Evolutionary conservation across 2,888 invertebrate species (phyloP).

Genomic region (Sepiola atlantica): DNA sequence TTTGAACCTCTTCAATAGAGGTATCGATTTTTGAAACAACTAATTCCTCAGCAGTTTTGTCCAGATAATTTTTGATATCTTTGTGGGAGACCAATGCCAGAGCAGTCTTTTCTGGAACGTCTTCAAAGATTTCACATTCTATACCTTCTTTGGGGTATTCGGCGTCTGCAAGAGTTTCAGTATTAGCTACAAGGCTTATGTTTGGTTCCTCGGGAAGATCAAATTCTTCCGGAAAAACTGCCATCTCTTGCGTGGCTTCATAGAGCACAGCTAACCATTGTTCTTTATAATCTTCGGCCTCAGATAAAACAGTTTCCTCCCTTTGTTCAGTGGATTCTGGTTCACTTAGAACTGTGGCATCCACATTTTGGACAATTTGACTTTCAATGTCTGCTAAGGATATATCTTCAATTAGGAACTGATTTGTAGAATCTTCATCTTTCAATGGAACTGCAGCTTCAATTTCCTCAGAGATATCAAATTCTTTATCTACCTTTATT

Average conservation of each 20-base stretch:
- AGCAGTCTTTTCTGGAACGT: no score
- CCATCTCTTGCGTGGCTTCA: background rate
- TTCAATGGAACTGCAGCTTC: background rate
- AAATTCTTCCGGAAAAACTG: background rate
- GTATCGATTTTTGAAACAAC: no score
- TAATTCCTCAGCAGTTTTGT: no score
- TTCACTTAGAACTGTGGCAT: background rate
- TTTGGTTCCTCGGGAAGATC: background rate
- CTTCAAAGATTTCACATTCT: no score
- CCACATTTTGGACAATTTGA: background rate
- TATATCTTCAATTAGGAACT: background rate
- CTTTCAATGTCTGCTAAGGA: background rate
- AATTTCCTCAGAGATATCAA: background rate
- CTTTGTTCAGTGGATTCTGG: background rate
- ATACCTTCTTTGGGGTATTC: background rate
- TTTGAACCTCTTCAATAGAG: no score
- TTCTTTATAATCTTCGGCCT: background rate
- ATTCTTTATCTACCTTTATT: background rate
- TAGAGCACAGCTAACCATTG: background rate
- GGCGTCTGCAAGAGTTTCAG: background rate
- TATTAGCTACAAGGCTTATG: background rate
- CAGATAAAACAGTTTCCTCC: background rate
- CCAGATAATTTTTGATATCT: no score
- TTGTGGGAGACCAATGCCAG: no score
- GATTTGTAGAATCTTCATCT: background rate